phyloP scores from a whole-genome alignment of 2,797 vertebrate genomes.

The Labeo calbasu region DNA sequence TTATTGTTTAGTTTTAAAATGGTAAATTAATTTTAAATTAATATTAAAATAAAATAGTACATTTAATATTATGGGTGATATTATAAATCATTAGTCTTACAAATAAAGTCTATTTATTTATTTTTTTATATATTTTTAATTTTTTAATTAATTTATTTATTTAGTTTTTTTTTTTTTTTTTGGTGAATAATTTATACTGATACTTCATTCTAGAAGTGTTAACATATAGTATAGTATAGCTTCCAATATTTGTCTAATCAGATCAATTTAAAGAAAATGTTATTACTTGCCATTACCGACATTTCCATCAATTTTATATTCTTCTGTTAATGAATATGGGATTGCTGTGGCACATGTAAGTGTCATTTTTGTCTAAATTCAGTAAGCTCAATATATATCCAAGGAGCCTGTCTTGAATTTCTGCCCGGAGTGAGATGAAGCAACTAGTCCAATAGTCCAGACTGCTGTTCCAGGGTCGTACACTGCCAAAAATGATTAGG shows the following conservation, averaged over 20 bases:
- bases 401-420: not conserved
- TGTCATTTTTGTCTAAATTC: not conserved
- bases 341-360: not conserved
- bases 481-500: not conserved
- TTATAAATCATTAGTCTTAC: not conserved
- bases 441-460: conserved; percentile 9
- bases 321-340: not conserved
- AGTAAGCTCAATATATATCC: not conserved
- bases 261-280: too few relatives aligned
- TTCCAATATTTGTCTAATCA: not conserved
- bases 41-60: not conserved
- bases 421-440: not conserved
- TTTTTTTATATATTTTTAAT: not conserved
- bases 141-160: not conserved
- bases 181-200: not conserved
- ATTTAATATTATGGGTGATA: not conserved
- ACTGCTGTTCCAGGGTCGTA: not conserved
- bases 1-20: not conserved
- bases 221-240: not conserved
- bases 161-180: not conserved
- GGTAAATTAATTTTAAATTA: not conserved
- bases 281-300: too few relatives aligned
- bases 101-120: not conserved
- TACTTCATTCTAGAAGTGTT: not conserved
- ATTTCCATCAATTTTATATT: too few relatives aligned